Conservation (phyloP, 2,797 vertebrate genomes). For the Buphagus erythrorhynchus region DNA sequence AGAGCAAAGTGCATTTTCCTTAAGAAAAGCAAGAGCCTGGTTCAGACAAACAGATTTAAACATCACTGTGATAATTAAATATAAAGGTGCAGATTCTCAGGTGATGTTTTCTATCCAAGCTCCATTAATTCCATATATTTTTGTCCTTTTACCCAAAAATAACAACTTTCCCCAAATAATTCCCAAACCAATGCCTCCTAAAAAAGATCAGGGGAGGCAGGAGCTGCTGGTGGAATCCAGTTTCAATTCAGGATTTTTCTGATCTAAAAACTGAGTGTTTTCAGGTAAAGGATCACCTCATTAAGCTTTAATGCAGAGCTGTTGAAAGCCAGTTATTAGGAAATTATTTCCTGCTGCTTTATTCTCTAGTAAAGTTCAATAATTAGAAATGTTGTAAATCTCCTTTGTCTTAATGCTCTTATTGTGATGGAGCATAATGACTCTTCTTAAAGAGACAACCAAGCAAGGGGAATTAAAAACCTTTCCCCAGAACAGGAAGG, state of each 20-base stretch:
- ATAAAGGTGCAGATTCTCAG: background rate
- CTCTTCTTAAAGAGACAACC: background rate
- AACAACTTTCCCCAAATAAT: background rate
- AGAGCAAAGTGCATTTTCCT: background rate
- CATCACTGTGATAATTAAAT: background rate
- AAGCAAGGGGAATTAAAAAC: background rate
- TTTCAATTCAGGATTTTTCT: conserved; percentile 14
- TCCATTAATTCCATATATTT: background rate
- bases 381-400: conserved; percentile 69
- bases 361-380: conserved; percentile 65
- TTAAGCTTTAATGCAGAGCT: conserved; percentile 72
- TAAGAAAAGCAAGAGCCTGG: background rate
- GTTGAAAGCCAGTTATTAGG: conserved; percentile 66
- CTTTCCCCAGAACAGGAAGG: background rate
- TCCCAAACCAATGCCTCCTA: background rate
- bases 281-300: conserved; percentile 56
- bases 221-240: background rate
- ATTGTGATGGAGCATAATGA: background rate
- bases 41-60: background rate
- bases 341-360: conserved; percentile 74
- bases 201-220: background rate
- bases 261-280: conserved; percentile 23
- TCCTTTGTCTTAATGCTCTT: conserved; percentile 9
- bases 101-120: background rate
- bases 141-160: background rate